Conservation (phyloP, 2,888 invertebrate species). For the Nycteola revayana region DNA sequence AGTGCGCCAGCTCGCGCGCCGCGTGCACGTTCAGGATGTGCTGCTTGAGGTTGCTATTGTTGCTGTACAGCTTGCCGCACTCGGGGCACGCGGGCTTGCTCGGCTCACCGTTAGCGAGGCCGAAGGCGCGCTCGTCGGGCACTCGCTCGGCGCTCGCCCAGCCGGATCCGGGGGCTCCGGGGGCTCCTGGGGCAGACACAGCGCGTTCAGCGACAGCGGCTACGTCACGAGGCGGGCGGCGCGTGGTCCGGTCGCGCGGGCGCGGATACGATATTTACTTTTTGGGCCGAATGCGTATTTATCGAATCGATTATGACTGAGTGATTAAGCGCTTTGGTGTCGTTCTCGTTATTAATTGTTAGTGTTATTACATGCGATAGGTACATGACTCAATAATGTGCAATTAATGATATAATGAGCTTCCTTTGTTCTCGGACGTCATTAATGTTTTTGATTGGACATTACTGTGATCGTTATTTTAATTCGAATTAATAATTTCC, state of each 20-base stretch:
- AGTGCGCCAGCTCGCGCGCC: constrained; percentile 81
- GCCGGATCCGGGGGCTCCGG: constrained; percentile 52
- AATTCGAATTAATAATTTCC: constrained; percentile 28
- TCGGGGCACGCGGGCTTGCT: constrained; percentile 84
- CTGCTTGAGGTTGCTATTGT: constrained; percentile 86
- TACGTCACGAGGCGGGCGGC: not conserved
- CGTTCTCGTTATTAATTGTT: constrained; percentile 64
- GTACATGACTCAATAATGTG: constrained; percentile 68
- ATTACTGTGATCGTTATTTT: constrained; percentile 45
- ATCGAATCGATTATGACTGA: constrained; percentile 39
- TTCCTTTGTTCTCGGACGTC: constrained; percentile 44
- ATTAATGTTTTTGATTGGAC: constrained; percentile 46
- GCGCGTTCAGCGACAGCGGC: constrained; percentile 55
- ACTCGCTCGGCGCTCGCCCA: constrained; percentile 30
- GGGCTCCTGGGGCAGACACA: constrained; percentile 77
- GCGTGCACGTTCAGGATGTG: constrained; percentile 87
- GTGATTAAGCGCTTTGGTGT: constrained; percentile 54
- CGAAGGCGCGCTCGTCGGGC: constrained; percentile 35
- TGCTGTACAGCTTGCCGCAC: constrained; percentile 86
- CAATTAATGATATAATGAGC: constrained; percentile 57
- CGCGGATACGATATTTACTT: constrained; percentile 23
- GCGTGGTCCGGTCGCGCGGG: constrained; percentile 14
- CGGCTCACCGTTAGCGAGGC: constrained; percentile 56
- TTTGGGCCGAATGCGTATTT: constrained; percentile 37
- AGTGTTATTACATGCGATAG: constrained; percentile 62